Evolutionary conservation across 2,888 invertebrate species (phyloP).

Genomic region (Aspidiotus destructor): DNA sequence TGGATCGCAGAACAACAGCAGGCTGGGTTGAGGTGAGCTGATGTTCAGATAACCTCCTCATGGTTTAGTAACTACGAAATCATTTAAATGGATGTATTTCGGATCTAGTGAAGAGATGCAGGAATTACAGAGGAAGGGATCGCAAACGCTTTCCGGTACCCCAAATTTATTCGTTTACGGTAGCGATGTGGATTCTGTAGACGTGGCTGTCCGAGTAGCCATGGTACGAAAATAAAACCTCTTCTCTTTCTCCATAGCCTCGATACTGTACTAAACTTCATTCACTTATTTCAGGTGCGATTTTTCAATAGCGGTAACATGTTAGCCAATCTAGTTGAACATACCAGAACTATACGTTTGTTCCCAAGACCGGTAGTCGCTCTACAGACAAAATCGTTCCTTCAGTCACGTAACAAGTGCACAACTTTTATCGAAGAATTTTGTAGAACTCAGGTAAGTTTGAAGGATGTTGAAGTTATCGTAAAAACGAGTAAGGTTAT

Average conservation of each 20-base stretch:
- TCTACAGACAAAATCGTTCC: conserved; percentile 93
- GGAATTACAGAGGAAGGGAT: conserved; percentile 24
- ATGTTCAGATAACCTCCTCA: neutral
- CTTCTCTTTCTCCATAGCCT: neutral
- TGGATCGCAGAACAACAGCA: conserved; percentile 28
- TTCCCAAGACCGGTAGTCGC: conserved; percentile 98
- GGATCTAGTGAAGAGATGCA: conserved; percentile 17
- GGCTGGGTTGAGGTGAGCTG: conserved; percentile 15
- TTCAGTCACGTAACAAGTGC: conserved; percentile 81
- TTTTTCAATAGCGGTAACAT: conserved; percentile 91
- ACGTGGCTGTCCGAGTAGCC: conserved; percentile 93
- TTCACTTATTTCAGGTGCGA: conserved; percentile 7
- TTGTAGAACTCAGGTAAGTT: conserved; percentile 65
- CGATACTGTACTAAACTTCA: neutral
- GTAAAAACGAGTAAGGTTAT: too few relatives aligned
- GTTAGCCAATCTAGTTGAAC: conserved; percentile 94
- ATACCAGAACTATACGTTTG: conserved; percentile 87
- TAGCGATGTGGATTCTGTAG: conserved; percentile 88
- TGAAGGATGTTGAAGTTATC: too few relatives aligned
- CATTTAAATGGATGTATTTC: neutral
- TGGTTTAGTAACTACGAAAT: neutral
- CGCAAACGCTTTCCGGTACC: conserved; percentile 12
- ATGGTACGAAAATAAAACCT: conserved; percentile 55
- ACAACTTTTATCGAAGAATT: conserved; percentile 85
- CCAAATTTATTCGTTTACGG: conserved; percentile 27